Evolutionary conservation across 1,140 invertebrate species (phyloP).

Genomic region (Kradibia gibbosae): DNA sequence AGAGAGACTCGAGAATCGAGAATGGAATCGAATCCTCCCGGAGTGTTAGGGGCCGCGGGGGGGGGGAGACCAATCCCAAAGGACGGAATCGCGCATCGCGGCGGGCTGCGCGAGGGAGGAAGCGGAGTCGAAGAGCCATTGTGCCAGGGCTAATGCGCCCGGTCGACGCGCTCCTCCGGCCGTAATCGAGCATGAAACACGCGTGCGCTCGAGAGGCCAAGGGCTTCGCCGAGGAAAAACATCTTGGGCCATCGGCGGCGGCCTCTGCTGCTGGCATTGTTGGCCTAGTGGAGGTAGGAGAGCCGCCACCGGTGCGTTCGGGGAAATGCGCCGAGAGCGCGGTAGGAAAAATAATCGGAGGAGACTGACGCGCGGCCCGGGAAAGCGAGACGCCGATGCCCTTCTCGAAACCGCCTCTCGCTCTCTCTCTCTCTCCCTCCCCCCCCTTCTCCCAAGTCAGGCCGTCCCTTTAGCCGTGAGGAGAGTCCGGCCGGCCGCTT

Average conservation of each 20-base stretch:
- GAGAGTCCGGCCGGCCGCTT: too few relatives aligned
- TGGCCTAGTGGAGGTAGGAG: neutral
- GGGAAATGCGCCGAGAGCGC: neutral
- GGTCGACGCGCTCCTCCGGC: neutral
- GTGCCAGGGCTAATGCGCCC: too few relatives aligned
- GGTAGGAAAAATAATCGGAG: neutral
- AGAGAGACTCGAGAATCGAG: too few relatives aligned
- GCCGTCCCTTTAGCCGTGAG: too few relatives aligned
- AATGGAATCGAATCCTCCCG: too few relatives aligned
- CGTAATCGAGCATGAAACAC: neutral
- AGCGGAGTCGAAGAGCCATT: too few relatives aligned
- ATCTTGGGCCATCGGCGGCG: neutral
- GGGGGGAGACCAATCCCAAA: too few relatives aligned
- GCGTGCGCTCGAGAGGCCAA: neutral
- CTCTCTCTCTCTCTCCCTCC: neutral
- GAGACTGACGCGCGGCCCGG: neutral
- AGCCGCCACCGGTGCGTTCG: slow-evolving; percentile 8
- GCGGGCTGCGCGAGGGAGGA: too few relatives aligned
- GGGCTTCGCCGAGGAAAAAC: neutral
- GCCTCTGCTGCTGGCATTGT: neutral
- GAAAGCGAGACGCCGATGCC: neutral
- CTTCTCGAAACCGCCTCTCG: neutral
- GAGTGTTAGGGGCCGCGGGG: too few relatives aligned
- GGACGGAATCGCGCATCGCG: too few relatives aligned
- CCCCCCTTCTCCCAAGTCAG: too few relatives aligned